Conservation (phyloP, 2,888 invertebrate species). For the Yponomeuta plumbellus region DNA sequence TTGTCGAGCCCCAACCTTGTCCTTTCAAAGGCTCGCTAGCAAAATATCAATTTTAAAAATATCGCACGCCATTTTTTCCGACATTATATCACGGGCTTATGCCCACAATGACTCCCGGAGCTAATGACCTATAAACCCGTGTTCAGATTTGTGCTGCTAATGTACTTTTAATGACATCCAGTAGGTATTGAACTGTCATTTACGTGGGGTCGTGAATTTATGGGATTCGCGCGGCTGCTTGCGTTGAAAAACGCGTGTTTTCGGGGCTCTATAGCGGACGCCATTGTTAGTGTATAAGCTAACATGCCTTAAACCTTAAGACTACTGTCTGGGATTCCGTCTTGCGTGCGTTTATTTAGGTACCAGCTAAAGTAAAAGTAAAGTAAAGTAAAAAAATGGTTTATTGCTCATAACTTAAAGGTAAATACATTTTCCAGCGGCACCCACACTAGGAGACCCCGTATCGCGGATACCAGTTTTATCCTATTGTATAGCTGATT, state of each 20-base stretch:
- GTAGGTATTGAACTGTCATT: conserved; percentile 64
- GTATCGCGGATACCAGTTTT: too few species aligned
- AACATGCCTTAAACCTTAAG: too few species aligned
- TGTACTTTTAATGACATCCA: conserved; percentile 68
- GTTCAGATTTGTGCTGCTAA: conserved; percentile 52
- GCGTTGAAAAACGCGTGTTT: conserved; percentile 13
- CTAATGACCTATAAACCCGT: conserved; percentile 62
- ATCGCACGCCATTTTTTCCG: not conserved
- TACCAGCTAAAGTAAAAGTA: too few species aligned
- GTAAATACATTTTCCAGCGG: too few species aligned
- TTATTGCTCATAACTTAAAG: too few species aligned
- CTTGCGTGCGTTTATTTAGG: too few species aligned
- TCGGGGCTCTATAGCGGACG: not conserved
- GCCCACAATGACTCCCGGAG: conserved; percentile 22
- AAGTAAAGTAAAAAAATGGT: too few species aligned
- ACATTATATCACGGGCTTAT: conserved; percentile 7
- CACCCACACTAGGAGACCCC: too few species aligned
- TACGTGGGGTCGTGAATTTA: conserved; percentile 55
- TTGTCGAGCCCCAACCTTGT: too few species aligned
- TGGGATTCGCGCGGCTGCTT: conserved; percentile 24
- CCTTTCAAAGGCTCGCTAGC: not conserved
- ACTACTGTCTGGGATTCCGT: too few species aligned
- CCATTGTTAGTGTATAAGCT: too few species aligned
- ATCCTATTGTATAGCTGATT: too few species aligned
- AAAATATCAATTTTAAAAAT: not conserved